phyloP scores from a whole-genome alignment of 2,113 vertebrate genomes.

The Cisticola juncidis region DNA sequence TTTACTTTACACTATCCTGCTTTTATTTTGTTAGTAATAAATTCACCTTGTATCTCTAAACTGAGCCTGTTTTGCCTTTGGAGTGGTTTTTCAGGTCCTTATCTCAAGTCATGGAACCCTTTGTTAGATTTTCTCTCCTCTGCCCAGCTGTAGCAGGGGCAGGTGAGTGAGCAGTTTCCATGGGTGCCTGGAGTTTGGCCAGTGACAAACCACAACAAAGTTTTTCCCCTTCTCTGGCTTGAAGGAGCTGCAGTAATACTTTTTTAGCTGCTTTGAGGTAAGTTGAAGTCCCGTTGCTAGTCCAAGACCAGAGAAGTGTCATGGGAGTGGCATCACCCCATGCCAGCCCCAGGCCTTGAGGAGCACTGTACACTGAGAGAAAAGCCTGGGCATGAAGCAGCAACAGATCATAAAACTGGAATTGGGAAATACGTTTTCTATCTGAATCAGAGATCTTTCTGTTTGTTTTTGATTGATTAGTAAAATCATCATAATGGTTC shows the following conservation, averaged over 20 bases:
- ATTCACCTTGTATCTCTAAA: neutral
- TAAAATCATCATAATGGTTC: neutral
- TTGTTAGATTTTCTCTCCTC: neutral
- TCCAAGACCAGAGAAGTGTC: too few relatives aligned
- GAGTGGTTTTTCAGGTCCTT: neutral
- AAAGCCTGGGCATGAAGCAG: neutral
- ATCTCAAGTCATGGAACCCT: neutral
- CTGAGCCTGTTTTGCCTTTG: neutral
- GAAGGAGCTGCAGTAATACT: neutral
- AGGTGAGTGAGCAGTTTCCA: fast-evolving
- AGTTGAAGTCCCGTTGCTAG: neutral
- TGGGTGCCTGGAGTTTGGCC: neutral
- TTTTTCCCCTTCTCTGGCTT: neutral
- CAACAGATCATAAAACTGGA: neutral
- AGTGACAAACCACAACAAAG: neutral
- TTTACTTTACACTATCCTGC: neutral
- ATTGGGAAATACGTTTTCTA: neutral
- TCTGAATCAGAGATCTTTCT: neutral
- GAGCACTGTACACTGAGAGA: neutral
- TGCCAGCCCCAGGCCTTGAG: neutral
- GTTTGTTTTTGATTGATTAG: neutral
- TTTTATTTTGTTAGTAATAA: neutral
- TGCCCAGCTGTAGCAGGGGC: neutral
- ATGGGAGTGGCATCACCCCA: fast-evolving
- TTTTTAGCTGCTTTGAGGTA: neutral